phyloP scores from a whole-genome alignment of 2,888 invertebrate species.

The Spicauda simplicius region DNA sequence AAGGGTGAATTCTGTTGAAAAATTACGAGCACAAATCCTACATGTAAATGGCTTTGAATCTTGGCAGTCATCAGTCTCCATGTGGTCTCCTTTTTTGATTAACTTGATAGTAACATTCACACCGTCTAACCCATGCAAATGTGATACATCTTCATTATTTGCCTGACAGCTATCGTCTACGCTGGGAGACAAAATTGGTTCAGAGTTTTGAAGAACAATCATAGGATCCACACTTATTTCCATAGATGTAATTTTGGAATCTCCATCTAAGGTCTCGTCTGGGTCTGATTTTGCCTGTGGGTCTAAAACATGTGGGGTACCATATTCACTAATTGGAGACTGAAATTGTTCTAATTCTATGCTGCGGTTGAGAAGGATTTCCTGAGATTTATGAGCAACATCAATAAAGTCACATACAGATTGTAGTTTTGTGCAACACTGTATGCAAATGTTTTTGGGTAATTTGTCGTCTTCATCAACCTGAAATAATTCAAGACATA shows the following conservation, averaged over 20 bases:
- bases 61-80: slow-evolving; percentile 42
- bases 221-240: slow-evolving; percentile 89
- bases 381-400: slow-evolving; percentile 87
- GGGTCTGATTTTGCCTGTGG: slow-evolving; percentile 44
- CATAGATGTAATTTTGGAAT: slow-evolving; percentile 80
- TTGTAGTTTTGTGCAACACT: slow-evolving; percentile 87
- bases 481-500: slow-evolving; percentile 62
- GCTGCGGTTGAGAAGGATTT: slow-evolving; percentile 76
- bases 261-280: slow-evolving; percentile 50
- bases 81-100: slow-evolving; percentile 55
- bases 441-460: slow-evolving; percentile 88
- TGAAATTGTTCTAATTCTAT: slow-evolving; percentile 45
- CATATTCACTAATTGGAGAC: neutral
- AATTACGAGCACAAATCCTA: slow-evolving; percentile 81
- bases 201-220: slow-evolving; percentile 86
- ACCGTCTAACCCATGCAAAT: slow-evolving; percentile 48
- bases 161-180: slow-evolving; percentile 44
- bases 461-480: slow-evolving; percentile 87
- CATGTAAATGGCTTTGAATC: slow-evolving; percentile 81
- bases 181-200: slow-evolving; percentile 57
- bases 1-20: slow-evolving; percentile 83
- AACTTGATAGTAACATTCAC: slow-evolving; percentile 65
- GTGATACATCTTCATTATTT: slow-evolving; percentile 58
- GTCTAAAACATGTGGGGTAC: neutral
- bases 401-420: slow-evolving; percentile 88